Percentiles rank a stretch among this genome's conserved stretches.
Conservation (phyloP, 1,140 invertebrate species). For the Oreohelix idahoensis region DNA sequence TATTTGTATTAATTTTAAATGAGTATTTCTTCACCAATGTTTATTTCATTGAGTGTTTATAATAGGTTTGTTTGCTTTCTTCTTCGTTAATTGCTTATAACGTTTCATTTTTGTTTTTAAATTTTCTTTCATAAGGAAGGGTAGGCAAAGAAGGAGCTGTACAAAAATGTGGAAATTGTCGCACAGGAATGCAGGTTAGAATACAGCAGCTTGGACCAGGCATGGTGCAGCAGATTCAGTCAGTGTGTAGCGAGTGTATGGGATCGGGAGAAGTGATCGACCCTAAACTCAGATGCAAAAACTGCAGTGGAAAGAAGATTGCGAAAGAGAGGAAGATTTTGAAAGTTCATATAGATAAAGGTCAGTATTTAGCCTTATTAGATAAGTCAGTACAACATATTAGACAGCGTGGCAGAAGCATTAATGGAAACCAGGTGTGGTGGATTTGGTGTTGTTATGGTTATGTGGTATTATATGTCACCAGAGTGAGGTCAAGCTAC, state of each 20-base stretch:
- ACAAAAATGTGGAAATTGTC: conserved; percentile 88
- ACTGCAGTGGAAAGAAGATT: conserved; percentile 92
- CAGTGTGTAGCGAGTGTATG: conserved; percentile 88
- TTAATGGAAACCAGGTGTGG: too few relatives aligned
- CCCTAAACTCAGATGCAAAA: conserved; percentile 93
- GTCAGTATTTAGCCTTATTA: not conserved
- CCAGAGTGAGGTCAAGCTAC: too few relatives aligned
- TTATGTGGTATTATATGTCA: too few relatives aligned
- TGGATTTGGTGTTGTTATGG: too few relatives aligned
- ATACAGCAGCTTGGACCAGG: conserved; percentile 94
- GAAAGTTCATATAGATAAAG: conserved; percentile 93
- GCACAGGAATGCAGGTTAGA: conserved; percentile 90
- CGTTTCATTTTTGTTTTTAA: conserved; percentile 4
- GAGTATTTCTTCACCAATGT: too few relatives aligned
- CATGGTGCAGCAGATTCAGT: conserved; percentile 97
- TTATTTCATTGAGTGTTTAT: too few relatives aligned
- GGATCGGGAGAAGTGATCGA: conserved; percentile 90
- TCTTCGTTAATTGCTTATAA: too few relatives aligned
- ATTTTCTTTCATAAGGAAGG: conserved; percentile 70
- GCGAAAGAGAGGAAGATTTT: conserved; percentile 93
- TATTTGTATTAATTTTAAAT: too few relatives aligned
- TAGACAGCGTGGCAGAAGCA: too few relatives aligned
- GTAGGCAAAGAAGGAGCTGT: conserved; percentile 93
- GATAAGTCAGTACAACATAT: too few relatives aligned
- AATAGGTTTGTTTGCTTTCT: too few relatives aligned